Conservation (phyloP, 2,113 vertebrate species). For the Vulpes vulpes region DNA sequence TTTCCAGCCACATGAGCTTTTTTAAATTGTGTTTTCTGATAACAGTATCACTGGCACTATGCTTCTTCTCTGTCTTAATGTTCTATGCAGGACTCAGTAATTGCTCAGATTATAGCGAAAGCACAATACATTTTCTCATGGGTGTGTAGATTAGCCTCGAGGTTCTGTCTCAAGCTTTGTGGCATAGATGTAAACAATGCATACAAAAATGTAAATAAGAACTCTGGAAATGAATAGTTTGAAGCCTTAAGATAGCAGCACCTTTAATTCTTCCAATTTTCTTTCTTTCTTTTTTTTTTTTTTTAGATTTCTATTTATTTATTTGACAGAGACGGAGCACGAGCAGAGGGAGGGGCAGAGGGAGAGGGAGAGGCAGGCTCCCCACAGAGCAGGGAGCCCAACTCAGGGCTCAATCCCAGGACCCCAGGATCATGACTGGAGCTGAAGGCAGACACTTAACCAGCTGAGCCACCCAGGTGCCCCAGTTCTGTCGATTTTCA, state of each 20-base stretch:
- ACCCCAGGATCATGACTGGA: too few relatives aligned
- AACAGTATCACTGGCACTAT: slow-evolving; percentile 53
- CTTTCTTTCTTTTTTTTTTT: too few relatives aligned
- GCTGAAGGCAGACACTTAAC: too few relatives aligned
- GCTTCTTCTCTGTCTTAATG: slow-evolving; percentile 66
- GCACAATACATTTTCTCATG: slow-evolving; percentile 66
- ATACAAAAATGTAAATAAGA: slow-evolving; percentile 64
- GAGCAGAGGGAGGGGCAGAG: too few relatives aligned
- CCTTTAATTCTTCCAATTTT: slow-evolving; percentile 63
- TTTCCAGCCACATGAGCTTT: slow-evolving; percentile 52
- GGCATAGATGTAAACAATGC: slow-evolving; percentile 32
- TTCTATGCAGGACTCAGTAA: slow-evolving; percentile 80
- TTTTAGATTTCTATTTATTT: too few relatives aligned
- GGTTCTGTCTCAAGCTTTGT: slow-evolving; percentile 55
- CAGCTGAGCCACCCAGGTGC: too few relatives aligned
- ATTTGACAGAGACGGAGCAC: too few relatives aligned
- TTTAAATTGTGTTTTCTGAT: slow-evolving; percentile 42
- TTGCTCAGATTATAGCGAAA: slow-evolving; percentile 73
- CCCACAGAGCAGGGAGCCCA: too few relatives aligned
- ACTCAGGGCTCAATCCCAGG: too few relatives aligned
- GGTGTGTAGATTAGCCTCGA: slow-evolving; percentile 69
- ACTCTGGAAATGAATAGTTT: slow-evolving; percentile 72
- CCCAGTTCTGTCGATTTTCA: slow-evolving; percentile 52
- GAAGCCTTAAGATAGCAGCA: slow-evolving; percentile 73
- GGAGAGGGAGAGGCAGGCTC: too few relatives aligned